Evolutionary conservation across 53 echinoderm and acorn worm species (phyloP).

Genomic region (Glandiceps talaboti): DNA sequence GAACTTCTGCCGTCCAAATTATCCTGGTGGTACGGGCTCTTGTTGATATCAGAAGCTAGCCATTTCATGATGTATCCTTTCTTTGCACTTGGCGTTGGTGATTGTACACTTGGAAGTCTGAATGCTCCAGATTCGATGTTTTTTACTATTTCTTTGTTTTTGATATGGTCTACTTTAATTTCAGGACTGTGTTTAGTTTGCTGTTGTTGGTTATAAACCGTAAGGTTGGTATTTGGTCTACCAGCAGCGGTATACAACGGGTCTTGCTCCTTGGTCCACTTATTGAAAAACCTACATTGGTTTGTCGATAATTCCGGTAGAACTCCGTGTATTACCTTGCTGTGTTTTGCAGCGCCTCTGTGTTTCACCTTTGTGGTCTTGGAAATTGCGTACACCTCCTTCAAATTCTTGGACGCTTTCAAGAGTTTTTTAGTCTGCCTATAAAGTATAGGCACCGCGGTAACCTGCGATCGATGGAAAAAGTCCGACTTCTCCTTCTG

Average conservation of each 20-base stretch:
- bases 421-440: background rate
- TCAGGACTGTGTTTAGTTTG: background rate
- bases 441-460: background rate
- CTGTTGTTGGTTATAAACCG: background rate
- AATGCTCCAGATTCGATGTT: background rate
- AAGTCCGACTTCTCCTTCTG: background rate
- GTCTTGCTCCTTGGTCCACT: background rate
- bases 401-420: background rate
- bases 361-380: too few relatives aligned
- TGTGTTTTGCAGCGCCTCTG: background rate
- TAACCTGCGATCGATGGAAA: background rate
- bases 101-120: slow-evolving; percentile 17
- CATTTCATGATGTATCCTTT: slow-evolving; percentile 26
- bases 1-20: slow-evolving; percentile 11
- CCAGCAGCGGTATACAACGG: background rate
- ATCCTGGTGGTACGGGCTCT: slow-evolving; percentile 16
- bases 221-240: background rate
- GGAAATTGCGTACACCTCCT: background rate
- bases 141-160: background rate
- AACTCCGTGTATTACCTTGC: background rate
- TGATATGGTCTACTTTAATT: background rate
- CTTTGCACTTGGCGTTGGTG: slow-evolving; percentile 19
- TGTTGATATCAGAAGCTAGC: slow-evolving; percentile 9
- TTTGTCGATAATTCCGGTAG: background rate
- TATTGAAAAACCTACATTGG: background rate